Evolutionary conservation across 2,888 invertebrate genomes (phyloP).

Genomic region (Elysia crispata): DNA sequence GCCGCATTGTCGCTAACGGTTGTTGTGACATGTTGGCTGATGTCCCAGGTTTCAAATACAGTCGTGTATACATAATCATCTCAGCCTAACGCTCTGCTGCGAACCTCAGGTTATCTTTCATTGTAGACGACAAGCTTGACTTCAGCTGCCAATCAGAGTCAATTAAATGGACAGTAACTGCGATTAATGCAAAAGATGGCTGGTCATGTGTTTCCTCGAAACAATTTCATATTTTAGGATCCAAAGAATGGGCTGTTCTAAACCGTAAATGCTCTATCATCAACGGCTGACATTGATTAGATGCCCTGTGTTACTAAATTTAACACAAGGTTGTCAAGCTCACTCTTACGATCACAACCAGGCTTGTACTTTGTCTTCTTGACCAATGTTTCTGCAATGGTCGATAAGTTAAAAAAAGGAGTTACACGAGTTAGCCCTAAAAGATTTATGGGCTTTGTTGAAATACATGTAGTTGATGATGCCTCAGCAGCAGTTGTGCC

Average conservation of each 20-base stretch:
- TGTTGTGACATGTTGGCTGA: too few relatives aligned
- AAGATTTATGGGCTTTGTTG: too few relatives aligned
- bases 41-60: not conserved
- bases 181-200: not conserved
- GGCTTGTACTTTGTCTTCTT: conserved; percentile 3
- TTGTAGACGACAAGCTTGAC: not conserved
- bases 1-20: not conserved
- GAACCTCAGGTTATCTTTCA: not conserved
- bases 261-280: not conserved
- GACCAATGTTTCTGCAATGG: not conserved
- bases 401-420: too few relatives aligned
- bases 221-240: conserved; percentile 21
- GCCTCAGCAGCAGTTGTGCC: too few relatives aligned
- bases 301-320: not conserved
- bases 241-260: not conserved
- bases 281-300: conserved; percentile 12
- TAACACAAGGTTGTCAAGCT: not conserved
- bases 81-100: not conserved
- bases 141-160: not conserved
- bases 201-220: not conserved
- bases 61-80: not conserved
- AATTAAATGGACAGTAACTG: not conserved
- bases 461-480: too few relatives aligned
- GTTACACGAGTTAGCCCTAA: too few relatives aligned
- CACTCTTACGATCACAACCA: not conserved